Conservation (phyloP, 2,888 invertebrate genomes). For the Phrixothrix hirtus region DNA sequence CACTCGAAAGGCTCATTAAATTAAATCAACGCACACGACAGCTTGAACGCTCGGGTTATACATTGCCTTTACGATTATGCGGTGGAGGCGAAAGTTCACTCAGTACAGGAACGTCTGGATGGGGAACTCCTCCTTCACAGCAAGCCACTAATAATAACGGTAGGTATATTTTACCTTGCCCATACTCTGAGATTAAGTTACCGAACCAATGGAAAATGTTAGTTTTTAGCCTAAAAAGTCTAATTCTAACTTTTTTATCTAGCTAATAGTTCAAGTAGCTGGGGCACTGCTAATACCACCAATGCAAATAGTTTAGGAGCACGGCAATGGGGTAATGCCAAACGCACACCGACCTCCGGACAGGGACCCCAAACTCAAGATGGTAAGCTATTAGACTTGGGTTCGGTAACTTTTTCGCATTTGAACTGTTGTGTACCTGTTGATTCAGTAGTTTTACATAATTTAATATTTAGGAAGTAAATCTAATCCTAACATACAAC, state of each 20-base stretch:
- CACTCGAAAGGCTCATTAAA: conserved; percentile 37
- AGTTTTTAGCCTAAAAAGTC: no score
- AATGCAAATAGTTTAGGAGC: conserved; percentile 53
- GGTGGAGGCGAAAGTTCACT: conserved; percentile 84
- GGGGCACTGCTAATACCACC: conserved; percentile 58
- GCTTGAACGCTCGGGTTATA: conserved; percentile 41
- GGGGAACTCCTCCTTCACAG: conserved; percentile 76
- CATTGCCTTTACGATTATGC: conserved; percentile 64
- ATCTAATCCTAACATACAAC: conserved; percentile 55
- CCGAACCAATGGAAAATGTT: conserved; percentile 17
- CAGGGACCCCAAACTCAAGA: conserved; percentile 50
- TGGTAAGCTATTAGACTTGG: conserved; percentile 41
- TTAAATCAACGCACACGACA: conserved; percentile 43
- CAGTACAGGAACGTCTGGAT: conserved; percentile 73
- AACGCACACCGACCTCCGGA: conserved; percentile 50
- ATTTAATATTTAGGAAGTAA: conserved; percentile 46
- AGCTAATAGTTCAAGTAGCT: conserved; percentile 56
- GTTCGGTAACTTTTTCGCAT: not conserved
- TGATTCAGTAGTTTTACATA: no score
- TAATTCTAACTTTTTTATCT: conserved; percentile 11
- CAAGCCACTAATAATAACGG: conserved; percentile 64
- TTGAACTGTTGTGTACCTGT: no score
- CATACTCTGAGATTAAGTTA: no score
- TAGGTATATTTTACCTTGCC: no score
- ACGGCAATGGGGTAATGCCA: conserved; percentile 55